phyloP scores from a whole-genome alignment of 2,797 vertebrate species.

The Brotogeris chrysoptera region DNA sequence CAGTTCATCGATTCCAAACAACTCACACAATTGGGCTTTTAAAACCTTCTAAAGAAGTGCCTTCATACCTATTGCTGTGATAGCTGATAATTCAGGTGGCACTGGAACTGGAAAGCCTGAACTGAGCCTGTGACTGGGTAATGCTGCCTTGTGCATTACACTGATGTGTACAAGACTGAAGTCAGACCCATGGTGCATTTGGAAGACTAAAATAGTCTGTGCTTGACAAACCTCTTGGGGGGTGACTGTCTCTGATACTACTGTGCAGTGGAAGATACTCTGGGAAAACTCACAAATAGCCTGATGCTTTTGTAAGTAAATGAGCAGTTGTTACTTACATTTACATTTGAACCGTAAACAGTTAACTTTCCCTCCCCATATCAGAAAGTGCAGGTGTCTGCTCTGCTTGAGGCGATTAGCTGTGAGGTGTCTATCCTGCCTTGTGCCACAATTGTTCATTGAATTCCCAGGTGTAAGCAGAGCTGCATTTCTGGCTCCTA shows the following conservation, averaged over 20 bases:
- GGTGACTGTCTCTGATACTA: background rate
- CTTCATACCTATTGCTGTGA: conserved; percentile 12
- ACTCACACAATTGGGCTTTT: background rate
- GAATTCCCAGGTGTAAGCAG: rapidly evolving
- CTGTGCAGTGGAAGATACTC: background rate
- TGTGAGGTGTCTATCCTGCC: rapidly evolving
- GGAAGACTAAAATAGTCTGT: background rate
- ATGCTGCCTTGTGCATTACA: background rate
- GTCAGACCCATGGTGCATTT: background rate
- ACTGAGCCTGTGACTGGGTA: background rate
- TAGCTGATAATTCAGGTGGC: background rate
- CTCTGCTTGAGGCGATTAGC: background rate
- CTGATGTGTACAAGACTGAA: background rate
- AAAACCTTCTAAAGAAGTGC: background rate
- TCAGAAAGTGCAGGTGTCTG: background rate
- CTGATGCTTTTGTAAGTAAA: conserved; percentile 7
- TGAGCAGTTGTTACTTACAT: background rate
- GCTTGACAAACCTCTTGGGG: background rate
- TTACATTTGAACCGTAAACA: background rate
- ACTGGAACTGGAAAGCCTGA: background rate
- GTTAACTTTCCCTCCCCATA: background rate
- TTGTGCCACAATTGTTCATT: background rate
- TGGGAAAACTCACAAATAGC: background rate
- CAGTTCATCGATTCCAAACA: background rate
- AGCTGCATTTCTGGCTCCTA: background rate